phyloP scores from a whole-genome alignment of 2,113 vertebrate species.

The Neomonachus schauinslandi region DNA sequence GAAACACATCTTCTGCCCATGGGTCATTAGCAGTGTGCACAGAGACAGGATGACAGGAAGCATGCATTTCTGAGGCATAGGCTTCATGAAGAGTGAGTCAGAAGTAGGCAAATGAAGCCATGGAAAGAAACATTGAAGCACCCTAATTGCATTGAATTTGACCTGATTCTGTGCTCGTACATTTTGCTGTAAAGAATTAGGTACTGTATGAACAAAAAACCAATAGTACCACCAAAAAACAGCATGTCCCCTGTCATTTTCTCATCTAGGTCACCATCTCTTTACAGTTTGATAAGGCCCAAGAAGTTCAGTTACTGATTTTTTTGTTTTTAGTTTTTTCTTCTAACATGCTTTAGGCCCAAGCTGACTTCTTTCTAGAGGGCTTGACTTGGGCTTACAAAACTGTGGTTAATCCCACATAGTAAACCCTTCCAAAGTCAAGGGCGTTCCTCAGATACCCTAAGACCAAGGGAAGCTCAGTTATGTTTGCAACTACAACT shows the following conservation, averaged over 20 bases:
- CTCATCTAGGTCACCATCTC: not conserved
- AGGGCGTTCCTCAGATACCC: not conserved
- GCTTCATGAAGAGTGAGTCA: not conserved
- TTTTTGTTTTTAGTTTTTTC: not conserved
- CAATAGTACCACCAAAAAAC: not conserved
- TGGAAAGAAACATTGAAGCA: not conserved
- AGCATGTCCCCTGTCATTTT: not conserved
- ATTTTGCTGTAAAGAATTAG: slow-evolving; percentile 16
- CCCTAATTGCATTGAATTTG: not conserved
- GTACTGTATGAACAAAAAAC: not conserved
- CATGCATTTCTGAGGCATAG: not conserved
- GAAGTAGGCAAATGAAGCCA: not conserved
- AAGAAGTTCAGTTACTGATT: not conserved
- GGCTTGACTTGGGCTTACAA: not conserved
- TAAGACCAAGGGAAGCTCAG: not conserved
- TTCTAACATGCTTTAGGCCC: not conserved
- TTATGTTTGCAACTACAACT: not conserved
- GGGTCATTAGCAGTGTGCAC: not conserved
- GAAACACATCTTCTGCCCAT: not conserved
- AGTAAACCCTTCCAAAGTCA: slow-evolving; percentile 19
- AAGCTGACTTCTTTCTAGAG: not conserved
- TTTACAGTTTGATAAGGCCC: slow-evolving; percentile 13
- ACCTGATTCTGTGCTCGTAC: not conserved
- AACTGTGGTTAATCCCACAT: not conserved
- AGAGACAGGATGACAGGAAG: not conserved